Evolutionary conservation across 2,113 vertebrate species (phyloP).

Genomic region (Caretta caretta): DNA sequence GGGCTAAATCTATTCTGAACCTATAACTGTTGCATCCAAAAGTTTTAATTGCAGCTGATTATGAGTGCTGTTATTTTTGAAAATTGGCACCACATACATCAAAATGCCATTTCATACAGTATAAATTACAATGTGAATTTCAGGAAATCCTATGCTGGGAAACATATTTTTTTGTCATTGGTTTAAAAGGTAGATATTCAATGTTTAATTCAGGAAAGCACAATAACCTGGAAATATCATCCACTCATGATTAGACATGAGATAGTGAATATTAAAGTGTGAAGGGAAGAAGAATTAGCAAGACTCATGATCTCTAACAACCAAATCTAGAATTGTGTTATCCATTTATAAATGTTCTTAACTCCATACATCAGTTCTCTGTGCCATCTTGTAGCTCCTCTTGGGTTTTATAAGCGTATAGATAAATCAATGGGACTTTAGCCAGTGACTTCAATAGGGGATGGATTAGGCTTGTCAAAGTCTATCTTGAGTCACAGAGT

Average conservation of each 20-base stretch:
- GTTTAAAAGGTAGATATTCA: neutral
- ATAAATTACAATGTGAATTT: neutral
- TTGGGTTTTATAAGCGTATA: neutral
- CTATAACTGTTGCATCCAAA: neutral
- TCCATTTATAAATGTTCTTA: neutral
- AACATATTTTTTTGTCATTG: neutral
- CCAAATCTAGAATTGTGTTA: neutral
- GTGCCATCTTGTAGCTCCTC: neutral
- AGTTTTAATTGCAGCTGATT: neutral
- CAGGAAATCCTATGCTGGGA: neutral
- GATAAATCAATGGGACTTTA: neutral
- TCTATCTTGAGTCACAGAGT: neutral
- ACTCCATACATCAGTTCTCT: neutral
- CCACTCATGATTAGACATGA: neutral
- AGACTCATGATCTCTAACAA: neutral
- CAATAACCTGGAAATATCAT: neutral
- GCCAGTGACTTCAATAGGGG: neutral
- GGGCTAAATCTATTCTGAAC: neutral
- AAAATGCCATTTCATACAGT: neutral
- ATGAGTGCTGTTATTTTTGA: neutral
- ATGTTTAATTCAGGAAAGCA: neutral
- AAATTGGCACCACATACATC: neutral
- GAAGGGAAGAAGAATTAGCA: neutral
- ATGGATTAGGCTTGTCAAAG: neutral
- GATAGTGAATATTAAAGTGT: neutral